Evolutionary conservation across 2,113 vertebrate species (phyloP).

Genomic region (Corydoras sp.): DNA sequence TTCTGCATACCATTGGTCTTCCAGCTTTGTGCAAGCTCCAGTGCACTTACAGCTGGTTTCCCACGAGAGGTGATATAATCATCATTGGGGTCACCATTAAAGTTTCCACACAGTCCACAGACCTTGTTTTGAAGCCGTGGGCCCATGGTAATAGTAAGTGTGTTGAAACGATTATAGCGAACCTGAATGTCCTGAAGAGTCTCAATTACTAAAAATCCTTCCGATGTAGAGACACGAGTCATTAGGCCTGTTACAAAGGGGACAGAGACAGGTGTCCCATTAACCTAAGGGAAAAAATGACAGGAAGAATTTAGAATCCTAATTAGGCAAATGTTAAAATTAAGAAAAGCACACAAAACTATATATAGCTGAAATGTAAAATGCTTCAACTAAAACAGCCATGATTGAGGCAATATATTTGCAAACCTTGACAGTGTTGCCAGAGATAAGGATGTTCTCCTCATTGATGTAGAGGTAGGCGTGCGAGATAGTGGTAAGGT

Average conservation of each 20-base stretch:
- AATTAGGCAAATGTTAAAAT: background rate
- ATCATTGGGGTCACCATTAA: constrained; percentile 86
- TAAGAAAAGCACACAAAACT: too few relatives aligned
- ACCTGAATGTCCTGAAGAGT: constrained; percentile 91
- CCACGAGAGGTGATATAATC: constrained; percentile 91
- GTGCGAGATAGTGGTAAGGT: constrained; percentile 92
- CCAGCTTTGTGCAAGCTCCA: constrained; percentile 97
- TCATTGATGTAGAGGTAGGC: constrained; percentile 97
- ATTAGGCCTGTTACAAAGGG: constrained; percentile 89
- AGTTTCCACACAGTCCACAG: constrained; percentile 95
- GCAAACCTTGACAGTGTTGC: constrained; percentile 86
- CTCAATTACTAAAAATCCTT: constrained; percentile 94
- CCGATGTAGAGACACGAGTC: constrained; percentile 86
- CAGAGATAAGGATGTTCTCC: constrained; percentile 95
- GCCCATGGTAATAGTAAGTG: constrained; percentile 87
- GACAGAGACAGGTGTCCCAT: constrained; percentile 85
- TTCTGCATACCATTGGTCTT: constrained; percentile 98
- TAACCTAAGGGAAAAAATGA: constrained; percentile 70
- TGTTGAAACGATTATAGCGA: constrained; percentile 89
- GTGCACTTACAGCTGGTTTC: constrained; percentile 80
- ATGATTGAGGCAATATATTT: background rate
- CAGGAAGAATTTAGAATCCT: background rate
- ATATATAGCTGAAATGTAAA: too few relatives aligned
- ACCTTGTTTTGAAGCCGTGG: constrained; percentile 96
- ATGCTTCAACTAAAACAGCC: background rate